Conservation (phyloP, 2,888 invertebrate species). For the Gryllus longicercus region DNA sequence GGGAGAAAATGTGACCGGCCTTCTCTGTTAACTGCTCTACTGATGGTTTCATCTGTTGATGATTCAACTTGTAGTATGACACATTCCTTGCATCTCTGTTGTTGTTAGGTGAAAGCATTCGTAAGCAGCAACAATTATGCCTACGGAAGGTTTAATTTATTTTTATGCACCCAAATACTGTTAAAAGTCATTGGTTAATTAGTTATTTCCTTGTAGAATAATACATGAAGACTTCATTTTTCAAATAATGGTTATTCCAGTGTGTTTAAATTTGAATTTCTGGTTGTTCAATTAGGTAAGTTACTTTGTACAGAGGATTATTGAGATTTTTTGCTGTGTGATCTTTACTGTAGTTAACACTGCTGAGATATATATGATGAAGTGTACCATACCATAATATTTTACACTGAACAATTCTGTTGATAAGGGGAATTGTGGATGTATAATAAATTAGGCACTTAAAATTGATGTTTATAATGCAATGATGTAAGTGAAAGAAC, state of each 20-base stretch:
- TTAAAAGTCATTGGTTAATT: constrained; percentile 26
- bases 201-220: neutral
- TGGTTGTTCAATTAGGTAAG: constrained; percentile 17
- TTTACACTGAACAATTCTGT: constrained; percentile 28
- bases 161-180: constrained; percentile 24
- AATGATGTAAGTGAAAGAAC: constrained; percentile 26
- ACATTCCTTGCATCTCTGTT: constrained; percentile 33
- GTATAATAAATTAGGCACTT: constrained; percentile 27
- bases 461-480: constrained; percentile 30
- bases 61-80: neutral
- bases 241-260: neutral
- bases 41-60: constrained; percentile 26
- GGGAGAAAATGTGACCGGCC: constrained; percentile 28
- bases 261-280: constrained; percentile 18
- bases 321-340: constrained; percentile 21
- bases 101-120: constrained; percentile 18
- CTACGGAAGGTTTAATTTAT: constrained; percentile 32
- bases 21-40: constrained; percentile 27
- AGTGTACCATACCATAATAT: constrained; percentile 24
- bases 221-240: neutral
- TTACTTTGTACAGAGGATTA: constrained; percentile 24
- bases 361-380: constrained; percentile 22
- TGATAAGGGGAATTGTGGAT: neutral
- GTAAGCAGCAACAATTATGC: constrained; percentile 26
- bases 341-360: constrained; percentile 27